Percentiles rank a stretch among this genome's conserved stretches.
Evolutionary conservation across 2,113 vertebrate species (phyloP).

Genomic region (Spheniscus mendiculus): DNA sequence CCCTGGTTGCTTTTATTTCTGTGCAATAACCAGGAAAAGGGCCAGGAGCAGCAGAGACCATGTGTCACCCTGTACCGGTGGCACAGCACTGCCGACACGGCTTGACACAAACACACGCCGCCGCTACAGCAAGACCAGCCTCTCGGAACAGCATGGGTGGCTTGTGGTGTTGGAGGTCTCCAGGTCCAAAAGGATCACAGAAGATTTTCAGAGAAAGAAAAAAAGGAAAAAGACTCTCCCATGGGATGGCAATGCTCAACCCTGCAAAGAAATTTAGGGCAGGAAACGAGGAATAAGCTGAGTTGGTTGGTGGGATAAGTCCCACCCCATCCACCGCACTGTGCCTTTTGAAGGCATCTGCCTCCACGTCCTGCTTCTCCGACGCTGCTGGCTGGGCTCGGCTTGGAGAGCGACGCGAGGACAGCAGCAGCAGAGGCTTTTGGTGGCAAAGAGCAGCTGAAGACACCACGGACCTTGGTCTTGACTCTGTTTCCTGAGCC

Average conservation of each 20-base stretch:
- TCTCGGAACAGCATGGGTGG: background rate
- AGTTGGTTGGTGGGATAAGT: background rate
- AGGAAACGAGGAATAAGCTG: background rate
- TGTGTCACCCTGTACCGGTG: background rate
- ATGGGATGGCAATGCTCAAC: background rate
- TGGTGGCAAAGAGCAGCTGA: background rate
- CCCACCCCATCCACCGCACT: background rate
- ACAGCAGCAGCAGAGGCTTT: background rate
- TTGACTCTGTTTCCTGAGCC: background rate
- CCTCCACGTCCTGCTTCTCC: background rate
- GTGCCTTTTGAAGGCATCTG: background rate
- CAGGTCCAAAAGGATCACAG: background rate
- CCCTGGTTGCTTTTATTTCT: background rate
- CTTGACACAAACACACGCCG: rapidly evolving
- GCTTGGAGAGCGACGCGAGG: background rate
- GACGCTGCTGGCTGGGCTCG: background rate
- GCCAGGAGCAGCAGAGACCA: background rate
- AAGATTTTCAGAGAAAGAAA: background rate
- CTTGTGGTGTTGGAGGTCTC: background rate
- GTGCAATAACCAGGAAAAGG: background rate
- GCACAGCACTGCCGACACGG: background rate
- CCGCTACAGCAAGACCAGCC: background rate
- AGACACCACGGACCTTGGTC: background rate
- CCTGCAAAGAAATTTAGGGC: background rate
- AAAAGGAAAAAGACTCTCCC: background rate